A percentile compares a stretch with the other conserved stretches of the same genome.
phyloP scores from a whole-genome alignment of 2,797 vertebrate genomes.

The Microctenopoma lineatum region DNA sequence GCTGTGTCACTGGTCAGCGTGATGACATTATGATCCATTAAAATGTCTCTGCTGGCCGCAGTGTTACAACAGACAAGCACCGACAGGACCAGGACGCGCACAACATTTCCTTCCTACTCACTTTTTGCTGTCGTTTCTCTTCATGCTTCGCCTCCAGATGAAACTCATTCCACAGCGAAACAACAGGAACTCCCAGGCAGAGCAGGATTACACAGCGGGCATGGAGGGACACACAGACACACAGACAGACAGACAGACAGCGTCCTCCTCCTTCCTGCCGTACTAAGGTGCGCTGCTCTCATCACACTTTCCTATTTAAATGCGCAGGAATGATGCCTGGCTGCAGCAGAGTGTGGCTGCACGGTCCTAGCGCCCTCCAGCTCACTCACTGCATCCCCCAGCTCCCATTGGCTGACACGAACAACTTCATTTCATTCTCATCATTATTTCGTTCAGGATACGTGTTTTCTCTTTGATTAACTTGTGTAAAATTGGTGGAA shows the following conservation, averaged over 20 bases:
- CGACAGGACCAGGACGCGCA: constrained; percentile 9
- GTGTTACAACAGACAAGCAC: constrained; percentile 9
- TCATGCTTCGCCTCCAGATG: constrained; percentile 77
- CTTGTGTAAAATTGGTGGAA: too few relatives aligned
- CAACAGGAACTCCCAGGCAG: constrained; percentile 14
- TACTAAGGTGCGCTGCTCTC: constrained; percentile 68
- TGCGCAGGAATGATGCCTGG: constrained; percentile 47
- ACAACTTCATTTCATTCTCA: too few relatives aligned
- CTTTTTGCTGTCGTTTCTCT: constrained; percentile 77
- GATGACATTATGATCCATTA: background rate
- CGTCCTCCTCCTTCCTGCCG: constrained; percentile 57
- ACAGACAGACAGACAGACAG: constrained; percentile 4
- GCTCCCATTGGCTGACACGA: too few relatives aligned
- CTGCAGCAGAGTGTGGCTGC: constrained; percentile 13
- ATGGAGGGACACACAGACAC: constrained; percentile 25
- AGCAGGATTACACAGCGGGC: constrained; percentile 21
- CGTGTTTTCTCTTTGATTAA: too few relatives aligned
- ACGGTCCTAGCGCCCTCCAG: constrained; percentile 72
- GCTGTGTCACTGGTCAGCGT: background rate
- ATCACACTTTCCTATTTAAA: constrained; percentile 42
- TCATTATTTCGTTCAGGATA: too few relatives aligned
- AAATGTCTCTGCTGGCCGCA: background rate
- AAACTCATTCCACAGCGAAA: constrained; percentile 83
- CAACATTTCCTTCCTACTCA: constrained; percentile 64
- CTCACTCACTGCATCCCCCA: too few relatives aligned